phyloP scores from a whole-genome alignment of 2,888 invertebrate species.

The Hesperia comma region DNA sequence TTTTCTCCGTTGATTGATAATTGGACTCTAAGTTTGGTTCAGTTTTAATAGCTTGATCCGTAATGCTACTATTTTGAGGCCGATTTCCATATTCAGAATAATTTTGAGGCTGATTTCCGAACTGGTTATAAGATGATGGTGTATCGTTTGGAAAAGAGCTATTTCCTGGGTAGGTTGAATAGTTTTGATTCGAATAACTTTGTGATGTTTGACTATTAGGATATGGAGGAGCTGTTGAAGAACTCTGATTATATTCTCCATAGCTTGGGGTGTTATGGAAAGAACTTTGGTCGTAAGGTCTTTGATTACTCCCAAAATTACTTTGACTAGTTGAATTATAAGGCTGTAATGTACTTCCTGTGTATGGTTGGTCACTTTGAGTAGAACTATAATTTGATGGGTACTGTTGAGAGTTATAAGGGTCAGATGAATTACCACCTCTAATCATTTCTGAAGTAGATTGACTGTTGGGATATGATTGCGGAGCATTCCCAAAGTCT shows the following conservation, averaged over 20 bases:
- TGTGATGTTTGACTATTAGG: constrained; percentile 58
- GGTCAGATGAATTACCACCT: constrained; percentile 49
- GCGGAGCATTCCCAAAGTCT: constrained; percentile 25
- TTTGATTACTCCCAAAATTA: constrained; percentile 61
- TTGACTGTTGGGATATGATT: constrained; percentile 26
- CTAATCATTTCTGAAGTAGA: constrained; percentile 21
- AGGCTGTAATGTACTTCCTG: constrained; percentile 55
- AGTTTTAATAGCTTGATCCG: constrained; percentile 53
- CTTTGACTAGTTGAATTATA: constrained; percentile 59
- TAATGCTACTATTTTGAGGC: constrained; percentile 45
- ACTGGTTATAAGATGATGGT: constrained; percentile 64
- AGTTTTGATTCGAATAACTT: constrained; percentile 52
- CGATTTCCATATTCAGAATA: constrained; percentile 59
- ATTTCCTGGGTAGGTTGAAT: constrained; percentile 56
- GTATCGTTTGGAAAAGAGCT: constrained; percentile 58
- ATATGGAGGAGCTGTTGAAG: constrained; percentile 48
- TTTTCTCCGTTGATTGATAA: constrained; percentile 56
- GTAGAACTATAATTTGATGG: constrained; percentile 65
- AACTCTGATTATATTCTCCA: constrained; percentile 61
- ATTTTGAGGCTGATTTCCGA: constrained; percentile 59
- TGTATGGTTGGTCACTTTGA: constrained; percentile 59
- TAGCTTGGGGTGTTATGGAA: constrained; percentile 58
- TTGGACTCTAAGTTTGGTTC: constrained; percentile 50
- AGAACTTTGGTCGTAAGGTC: constrained; percentile 62
- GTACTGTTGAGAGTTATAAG: constrained; percentile 63